Evolutionary conservation across 2,797 vertebrate species (phyloP).

Genomic region (Sebastes cheni): DNA sequence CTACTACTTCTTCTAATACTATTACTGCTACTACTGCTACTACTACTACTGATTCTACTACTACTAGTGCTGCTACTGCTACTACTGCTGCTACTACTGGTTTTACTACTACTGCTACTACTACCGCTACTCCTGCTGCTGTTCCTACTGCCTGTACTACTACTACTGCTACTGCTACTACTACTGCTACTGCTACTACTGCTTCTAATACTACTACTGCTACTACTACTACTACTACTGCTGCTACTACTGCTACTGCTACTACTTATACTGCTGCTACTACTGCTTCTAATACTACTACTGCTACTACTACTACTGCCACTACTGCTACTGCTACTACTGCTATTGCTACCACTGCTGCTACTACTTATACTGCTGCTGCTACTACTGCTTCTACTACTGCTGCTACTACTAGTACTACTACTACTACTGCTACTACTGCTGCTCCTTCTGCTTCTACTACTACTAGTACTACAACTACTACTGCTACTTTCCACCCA

Average conservation of each 20-base stretch:
- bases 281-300: rapidly evolving
- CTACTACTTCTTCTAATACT: too few species aligned
- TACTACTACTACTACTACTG: rapidly evolving
- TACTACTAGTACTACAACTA: too few species aligned
- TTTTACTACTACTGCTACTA: rapidly evolving
- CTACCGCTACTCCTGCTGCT: too few species aligned
- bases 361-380: rapidly evolving
- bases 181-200: rapidly evolving
- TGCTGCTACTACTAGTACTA: too few species aligned
- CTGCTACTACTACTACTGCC: rapidly evolving
- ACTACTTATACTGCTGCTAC: rapidly evolving
- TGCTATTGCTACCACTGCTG: rapidly evolving
- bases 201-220: rapidly evolving
- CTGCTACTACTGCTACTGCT: rapidly evolving
- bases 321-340: too few species aligned
- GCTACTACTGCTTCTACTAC: too few species aligned
- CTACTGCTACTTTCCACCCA: too few species aligned
- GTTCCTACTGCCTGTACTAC: too few species aligned
- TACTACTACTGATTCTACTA: rapidly evolving
- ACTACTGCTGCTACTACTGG: rapidly evolving
- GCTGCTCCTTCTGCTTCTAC: too few species aligned
- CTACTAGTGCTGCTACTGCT: rapidly evolving
- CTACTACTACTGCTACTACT: too few species aligned
- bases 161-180: too few species aligned
- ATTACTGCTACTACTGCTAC: rapidly evolving